Evolutionary conservation across 2,888 invertebrate species (phyloP).

Genomic region (Tribolium freemani): DNA sequence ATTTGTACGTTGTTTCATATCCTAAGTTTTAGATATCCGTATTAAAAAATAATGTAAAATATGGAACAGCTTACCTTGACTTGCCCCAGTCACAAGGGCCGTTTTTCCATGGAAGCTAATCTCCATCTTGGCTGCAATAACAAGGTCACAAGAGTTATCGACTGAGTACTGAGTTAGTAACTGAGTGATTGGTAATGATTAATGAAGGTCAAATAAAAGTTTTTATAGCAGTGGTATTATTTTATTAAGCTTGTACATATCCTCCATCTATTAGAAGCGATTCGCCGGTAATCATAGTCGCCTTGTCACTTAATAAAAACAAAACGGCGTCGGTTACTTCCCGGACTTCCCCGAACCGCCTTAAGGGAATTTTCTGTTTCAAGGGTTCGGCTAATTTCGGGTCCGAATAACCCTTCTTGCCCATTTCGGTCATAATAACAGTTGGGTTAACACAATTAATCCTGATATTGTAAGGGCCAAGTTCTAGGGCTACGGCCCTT

Average conservation of each 20-base stretch:
- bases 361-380: constrained; percentile 86
- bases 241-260: constrained; percentile 11
- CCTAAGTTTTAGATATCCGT: too few relatives aligned
- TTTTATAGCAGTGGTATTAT: too few relatives aligned
- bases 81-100: constrained; percentile 90
- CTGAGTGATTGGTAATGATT: too few relatives aligned
- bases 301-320: constrained; percentile 84
- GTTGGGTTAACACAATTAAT: constrained; percentile 96
- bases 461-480: constrained; percentile 86
- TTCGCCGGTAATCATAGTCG: constrained; percentile 87
- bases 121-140: constrained; percentile 65
- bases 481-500: constrained; percentile 86
- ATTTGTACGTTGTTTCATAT: too few relatives aligned
- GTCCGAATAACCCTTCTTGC: constrained; percentile 83
- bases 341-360: constrained; percentile 79
- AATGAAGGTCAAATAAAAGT: too few relatives aligned
- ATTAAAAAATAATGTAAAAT: too few relatives aligned
- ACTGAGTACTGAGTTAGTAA: too few relatives aligned
- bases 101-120: constrained; percentile 81
- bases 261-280: constrained; percentile 8
- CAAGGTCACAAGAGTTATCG: neutral
- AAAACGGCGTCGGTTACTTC: constrained; percentile 86
- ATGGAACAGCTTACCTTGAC: constrained; percentile 81
- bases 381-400: constrained; percentile 80
- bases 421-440: constrained; percentile 93